These are phyloP conservation scores for Drosophila ezoana DNA, from an alignment of 2,888 invertebrate species.

Conservation along the genomic window DNA sequence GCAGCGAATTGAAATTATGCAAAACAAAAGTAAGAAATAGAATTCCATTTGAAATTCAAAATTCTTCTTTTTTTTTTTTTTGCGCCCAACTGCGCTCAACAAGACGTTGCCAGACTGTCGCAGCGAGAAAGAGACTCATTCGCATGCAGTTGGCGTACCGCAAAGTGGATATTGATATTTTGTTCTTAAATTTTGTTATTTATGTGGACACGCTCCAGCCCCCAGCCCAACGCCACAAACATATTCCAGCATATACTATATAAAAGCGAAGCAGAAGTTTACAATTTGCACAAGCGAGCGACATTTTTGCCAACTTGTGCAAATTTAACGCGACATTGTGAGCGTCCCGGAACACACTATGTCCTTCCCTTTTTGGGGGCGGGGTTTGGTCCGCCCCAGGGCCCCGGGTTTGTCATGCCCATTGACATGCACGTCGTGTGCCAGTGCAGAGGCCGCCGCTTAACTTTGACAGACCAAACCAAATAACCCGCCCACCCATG, in stretches of 20 bases:
- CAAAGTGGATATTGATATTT: slow-evolving; percentile 86
- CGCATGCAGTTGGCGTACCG: slow-evolving; percentile 83
- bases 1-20: slow-evolving; percentile 52
- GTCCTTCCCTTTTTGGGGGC: slow-evolving; percentile 2
- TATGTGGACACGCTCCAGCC: slow-evolving; percentile 77
- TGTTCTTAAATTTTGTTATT: slow-evolving; percentile 85
- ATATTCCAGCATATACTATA: slow-evolving; percentile 14
- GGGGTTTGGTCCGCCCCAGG: slow-evolving; percentile 23
- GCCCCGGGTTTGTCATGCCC: slow-evolving; percentile 39
- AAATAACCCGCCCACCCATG: slow-evolving; percentile 41
- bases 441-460: slow-evolving; percentile 81
- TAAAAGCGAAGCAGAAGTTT: slow-evolving; percentile 62
- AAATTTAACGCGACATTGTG: slow-evolving; percentile 82
- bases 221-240: slow-evolving; percentile 10
- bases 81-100: background rate
- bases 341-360: slow-evolving; percentile 29
- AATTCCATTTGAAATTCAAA: slow-evolving; percentile 70
- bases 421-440: slow-evolving; percentile 82
- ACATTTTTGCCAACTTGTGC: slow-evolving; percentile 75
- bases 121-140: slow-evolving; percentile 59
- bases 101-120: slow-evolving; percentile 34
- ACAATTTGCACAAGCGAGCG: slow-evolving; percentile 62
- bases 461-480: slow-evolving; percentile 78
- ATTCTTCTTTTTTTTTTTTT: slow-evolving; percentile 25
- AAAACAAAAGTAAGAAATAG: slow-evolving; percentile 73